Evolutionary conservation across 2,113 vertebrate genomes (phyloP), one percentile per base, ranked within the genome.

Genomic region (Ctenomys sociabilis): DNA sequence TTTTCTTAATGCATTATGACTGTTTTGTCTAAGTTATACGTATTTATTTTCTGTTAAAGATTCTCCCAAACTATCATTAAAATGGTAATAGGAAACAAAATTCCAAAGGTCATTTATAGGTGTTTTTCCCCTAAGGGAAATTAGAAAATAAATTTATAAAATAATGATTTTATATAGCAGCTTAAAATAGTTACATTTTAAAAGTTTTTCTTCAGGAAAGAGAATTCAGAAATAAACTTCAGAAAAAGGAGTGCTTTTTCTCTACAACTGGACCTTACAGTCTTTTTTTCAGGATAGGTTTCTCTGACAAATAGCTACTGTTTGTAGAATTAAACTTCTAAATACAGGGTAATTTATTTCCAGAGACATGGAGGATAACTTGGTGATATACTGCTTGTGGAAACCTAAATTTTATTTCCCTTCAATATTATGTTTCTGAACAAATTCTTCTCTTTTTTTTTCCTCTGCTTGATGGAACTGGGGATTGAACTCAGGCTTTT

Each of bases 41-140:
- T 72, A 72, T 90, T 88, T 95, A 95, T 91, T 89, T 93, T 84
- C 63, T 90, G n/a, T 52, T 40, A 81, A 81, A 93, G 28, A 81
- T 87, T 32, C 3, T 93, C 10, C 19, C 30, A 84, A 93, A 82
- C 2, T 66, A 35, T 54, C 45, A 72, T 96, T 93, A 81, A 93
- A 97, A 72, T 63, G 72, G 21, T 37, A 87, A 77, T 88, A 49
- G 22, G 43, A 91, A 93, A 24, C 22, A 89, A 72, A 54, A 72
- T 94, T 89, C 14, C 26, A 45, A 89, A 93, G 11, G 14, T 37
- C 1, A 17, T 73, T 84, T 24, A 43, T 57, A 80, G 52, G 52
- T 37, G 37, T 72, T 70, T 86, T 82, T 49, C 16, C 11, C 9
- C 70, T 66, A 37, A 85, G 24, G 59, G 84, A 45, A 35, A 78